Evolutionary conservation across 2,797 vertebrate genomes (phyloP).

Genomic region (Varecia variegata): DNA sequence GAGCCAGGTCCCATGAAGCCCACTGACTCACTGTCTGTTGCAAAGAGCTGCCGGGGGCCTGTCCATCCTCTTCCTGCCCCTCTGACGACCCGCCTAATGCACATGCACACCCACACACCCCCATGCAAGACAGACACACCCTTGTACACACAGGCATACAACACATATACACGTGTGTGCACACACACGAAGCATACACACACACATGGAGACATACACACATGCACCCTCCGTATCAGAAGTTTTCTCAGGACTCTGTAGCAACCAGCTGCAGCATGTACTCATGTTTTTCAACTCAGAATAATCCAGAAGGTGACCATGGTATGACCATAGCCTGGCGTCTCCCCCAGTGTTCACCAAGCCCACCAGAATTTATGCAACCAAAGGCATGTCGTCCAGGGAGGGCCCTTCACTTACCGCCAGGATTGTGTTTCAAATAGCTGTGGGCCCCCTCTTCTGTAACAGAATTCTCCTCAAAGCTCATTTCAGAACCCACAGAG

Average conservation of each 20-base stretch:
- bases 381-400: background rate
- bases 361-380: background rate
- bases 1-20: background rate
- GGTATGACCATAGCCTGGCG: fast-evolving
- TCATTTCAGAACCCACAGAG: background rate
- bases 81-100: background rate
- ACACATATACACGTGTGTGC: background rate
- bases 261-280: background rate
- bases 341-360: background rate
- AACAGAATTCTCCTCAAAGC: background rate
- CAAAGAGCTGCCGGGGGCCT: background rate
- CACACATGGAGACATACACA: background rate
- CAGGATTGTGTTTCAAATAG: background rate
- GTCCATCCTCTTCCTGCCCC: background rate
- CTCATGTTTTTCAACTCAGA: background rate
- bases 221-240: background rate
- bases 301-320: background rate
- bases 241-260: background rate
- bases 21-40: background rate
- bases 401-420: background rate
- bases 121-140: background rate
- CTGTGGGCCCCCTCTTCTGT: background rate
- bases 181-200: background rate
- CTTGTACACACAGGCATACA: fast-evolving
- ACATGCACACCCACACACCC: fast-evolving